phyloP scores from a whole-genome alignment of 2,113 vertebrate species.

The Scatophagus argus region DNA sequence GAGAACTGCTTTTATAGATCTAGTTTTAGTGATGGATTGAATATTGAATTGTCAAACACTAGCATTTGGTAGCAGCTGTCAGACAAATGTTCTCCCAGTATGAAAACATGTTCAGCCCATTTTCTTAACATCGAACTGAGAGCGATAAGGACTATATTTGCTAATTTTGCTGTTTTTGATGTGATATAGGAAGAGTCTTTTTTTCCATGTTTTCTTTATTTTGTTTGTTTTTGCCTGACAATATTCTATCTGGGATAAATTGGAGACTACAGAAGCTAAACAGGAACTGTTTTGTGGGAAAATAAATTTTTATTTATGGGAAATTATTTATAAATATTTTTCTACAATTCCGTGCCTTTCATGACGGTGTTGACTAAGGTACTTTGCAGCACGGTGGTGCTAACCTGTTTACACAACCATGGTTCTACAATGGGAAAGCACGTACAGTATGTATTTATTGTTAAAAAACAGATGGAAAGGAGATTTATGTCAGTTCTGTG shows the following conservation, averaged over 20 bases:
- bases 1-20: conserved; percentile 59
- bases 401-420: conserved; percentile 79
- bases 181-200: conserved; percentile 24
- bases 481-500: conserved; percentile 55
- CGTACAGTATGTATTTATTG: conserved; percentile 77
- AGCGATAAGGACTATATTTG: neutral
- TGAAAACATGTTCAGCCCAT: conserved; percentile 16
- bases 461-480: conserved; percentile 35
- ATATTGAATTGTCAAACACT: conserved; percentile 11
- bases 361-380: conserved; percentile 51
- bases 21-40: conserved; percentile 36
- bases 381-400: conserved; percentile 39
- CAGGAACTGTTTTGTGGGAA: conserved; percentile 26
- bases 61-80: conserved; percentile 21
- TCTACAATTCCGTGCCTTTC: conserved; percentile 62
- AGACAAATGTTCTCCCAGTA: neutral
- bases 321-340: conserved; percentile 78
- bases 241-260: conserved; percentile 40
- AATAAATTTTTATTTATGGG: conserved; percentile 68
- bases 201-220: conserved; percentile 26
- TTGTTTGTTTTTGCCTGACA: conserved; percentile 51
- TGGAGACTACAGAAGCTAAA: conserved; percentile 29
- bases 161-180: conserved; percentile 13
- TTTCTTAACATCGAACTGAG: conserved; percentile 7
- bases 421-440: conserved; percentile 56